phyloP scores from a whole-genome alignment of 2,888 invertebrate species.

The Biston stratarius region DNA sequence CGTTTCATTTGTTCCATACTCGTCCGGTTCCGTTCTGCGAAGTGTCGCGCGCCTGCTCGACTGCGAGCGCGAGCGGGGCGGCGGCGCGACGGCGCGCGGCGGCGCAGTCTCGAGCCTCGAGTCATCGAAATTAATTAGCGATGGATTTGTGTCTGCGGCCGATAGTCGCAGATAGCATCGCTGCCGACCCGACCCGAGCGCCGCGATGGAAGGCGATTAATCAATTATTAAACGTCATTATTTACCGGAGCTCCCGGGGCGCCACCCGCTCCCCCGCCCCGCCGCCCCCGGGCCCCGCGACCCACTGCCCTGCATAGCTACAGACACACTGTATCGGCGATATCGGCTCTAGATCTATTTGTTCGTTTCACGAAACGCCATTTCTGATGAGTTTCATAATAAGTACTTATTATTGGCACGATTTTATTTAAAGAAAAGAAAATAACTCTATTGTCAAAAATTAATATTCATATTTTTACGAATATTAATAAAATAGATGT shows the following conservation, averaged over 20 bases:
- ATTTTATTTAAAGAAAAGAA: too few relatives aligned
- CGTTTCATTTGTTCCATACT: too few relatives aligned
- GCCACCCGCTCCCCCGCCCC: conserved; percentile 13
- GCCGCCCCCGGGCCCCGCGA: conserved; percentile 12
- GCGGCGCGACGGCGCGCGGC: conserved; percentile 39
- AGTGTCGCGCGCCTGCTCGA: too few relatives aligned
- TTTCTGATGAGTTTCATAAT: too few relatives aligned
- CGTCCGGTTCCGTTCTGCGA: too few relatives aligned
- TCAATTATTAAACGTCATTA: conserved; percentile 82
- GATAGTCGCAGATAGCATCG: conserved; percentile 39
- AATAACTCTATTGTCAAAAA: too few relatives aligned
- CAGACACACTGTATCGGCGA: background rate
- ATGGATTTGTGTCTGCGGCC: conserved; percentile 59
- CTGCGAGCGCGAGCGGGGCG: too few relatives aligned
- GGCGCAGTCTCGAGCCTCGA: conserved; percentile 46
- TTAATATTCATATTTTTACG: too few relatives aligned
- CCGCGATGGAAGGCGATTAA: conserved; percentile 66
- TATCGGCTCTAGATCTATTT: background rate
- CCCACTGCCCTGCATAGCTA: conserved; percentile 3
- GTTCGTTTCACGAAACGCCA: background rate
- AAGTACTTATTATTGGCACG: too few relatives aligned
- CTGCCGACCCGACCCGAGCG: conserved; percentile 48
- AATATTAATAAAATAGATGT: too few relatives aligned
- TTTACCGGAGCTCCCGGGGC: conserved; percentile 54
- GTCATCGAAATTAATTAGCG: conserved; percentile 80